A percentile compares a stretch with the other conserved stretches of the same genome.
phyloP scores from a whole-genome alignment of 2,888 invertebrate genomes.

The Globia sparganii region DNA sequence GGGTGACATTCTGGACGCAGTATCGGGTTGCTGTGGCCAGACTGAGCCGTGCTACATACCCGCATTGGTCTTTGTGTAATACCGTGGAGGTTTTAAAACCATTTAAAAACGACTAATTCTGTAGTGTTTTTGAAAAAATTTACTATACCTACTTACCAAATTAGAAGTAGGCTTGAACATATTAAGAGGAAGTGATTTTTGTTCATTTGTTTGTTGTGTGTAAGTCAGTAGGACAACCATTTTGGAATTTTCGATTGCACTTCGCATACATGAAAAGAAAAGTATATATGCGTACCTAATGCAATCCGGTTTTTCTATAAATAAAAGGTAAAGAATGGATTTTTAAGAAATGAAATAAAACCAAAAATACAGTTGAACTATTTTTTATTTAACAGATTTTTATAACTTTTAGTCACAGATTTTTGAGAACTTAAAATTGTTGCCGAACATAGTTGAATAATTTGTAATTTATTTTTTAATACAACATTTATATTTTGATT shows the following conservation, averaged over 20 bases:
- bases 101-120: background rate
- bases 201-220: background rate
- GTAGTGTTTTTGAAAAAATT: background rate
- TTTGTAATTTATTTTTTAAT: conserved; percentile 36
- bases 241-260: background rate
- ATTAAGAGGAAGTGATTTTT: background rate
- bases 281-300: background rate
- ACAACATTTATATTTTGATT: conserved; percentile 49
- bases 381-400: conserved; percentile 88
- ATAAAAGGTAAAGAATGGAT: background rate
- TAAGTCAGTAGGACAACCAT: background rate
- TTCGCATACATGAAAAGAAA: background rate
- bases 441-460: conserved; percentile 41
- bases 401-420: conserved; percentile 81
- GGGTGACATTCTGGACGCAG: background rate
- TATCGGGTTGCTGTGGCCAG: background rate
- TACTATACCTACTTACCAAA: no score
- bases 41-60: background rate
- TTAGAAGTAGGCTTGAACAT: background rate
- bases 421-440: conserved; percentile 53
- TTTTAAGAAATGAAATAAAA: conserved; percentile 59
- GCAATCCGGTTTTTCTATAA: background rate
- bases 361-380: conserved; percentile 79
- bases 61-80: no score
- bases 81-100: no score